A percentile compares a stretch with the other conserved stretches of the same genome.
Evolutionary conservation across 92 coral and sea anemone genomes (phyloP).

Genomic region (Bergia sp.): DNA sequence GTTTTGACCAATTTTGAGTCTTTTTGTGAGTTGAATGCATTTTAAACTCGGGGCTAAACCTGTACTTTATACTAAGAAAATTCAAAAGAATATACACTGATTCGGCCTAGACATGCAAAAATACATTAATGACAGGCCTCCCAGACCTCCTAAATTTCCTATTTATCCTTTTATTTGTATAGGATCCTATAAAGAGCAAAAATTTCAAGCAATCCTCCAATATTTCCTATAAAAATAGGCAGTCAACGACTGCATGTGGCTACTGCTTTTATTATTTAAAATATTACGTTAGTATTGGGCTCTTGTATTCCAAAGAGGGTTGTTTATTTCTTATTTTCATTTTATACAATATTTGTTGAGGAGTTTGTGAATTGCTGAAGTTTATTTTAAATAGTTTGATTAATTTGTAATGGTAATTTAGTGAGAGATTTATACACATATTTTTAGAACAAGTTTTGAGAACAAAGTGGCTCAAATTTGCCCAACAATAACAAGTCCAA

Average conservation of each 20-base stretch:
- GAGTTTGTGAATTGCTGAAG: too few relatives aligned
- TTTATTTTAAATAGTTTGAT: too few relatives aligned
- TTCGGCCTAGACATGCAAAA: slow-evolving; percentile 3
- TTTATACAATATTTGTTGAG: not conserved
- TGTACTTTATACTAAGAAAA: slow-evolving; percentile 9
- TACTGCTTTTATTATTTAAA: too few relatives aligned
- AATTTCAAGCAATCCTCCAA: slow-evolving; percentile 33
- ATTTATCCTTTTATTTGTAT: slow-evolving; percentile 18
- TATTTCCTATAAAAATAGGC: slow-evolving; percentile 22
- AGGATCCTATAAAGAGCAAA: slow-evolving; percentile 24
- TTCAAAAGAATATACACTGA: slow-evolving; percentile 11
- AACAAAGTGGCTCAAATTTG: too few relatives aligned
- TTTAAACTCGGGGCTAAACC: slow-evolving; percentile 29
- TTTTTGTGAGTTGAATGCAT: slow-evolving; percentile 18
- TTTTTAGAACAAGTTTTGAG: too few relatives aligned
- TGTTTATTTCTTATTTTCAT: not conserved
- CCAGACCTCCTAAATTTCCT: slow-evolving; percentile 25
- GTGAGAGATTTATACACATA: too few relatives aligned
- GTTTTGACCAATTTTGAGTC: slow-evolving; percentile 20
- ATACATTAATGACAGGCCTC: slow-evolving; percentile 21
- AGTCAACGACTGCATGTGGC: too few relatives aligned
- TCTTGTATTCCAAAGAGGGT: too few relatives aligned
- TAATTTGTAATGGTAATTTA: too few relatives aligned
- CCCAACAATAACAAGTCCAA: not conserved
- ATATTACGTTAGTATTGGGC: not conserved